Evolutionary conservation across 2,113 vertebrate genomes (phyloP), one percentile per base, ranked within the genome.

Genomic region (Pteropus alecto): DNA sequence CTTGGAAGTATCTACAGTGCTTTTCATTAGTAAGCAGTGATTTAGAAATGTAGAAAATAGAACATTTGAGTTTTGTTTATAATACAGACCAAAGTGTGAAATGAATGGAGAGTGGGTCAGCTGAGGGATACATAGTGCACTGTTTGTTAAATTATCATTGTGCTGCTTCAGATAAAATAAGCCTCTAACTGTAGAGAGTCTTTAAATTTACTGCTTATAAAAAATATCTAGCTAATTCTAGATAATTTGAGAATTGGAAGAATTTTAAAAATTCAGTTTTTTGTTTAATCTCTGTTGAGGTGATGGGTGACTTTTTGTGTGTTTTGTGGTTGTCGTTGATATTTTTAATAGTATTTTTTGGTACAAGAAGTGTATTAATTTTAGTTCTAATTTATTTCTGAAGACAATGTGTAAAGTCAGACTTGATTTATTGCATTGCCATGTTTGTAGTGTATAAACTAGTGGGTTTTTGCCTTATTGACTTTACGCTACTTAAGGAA

Each of bases 321-420:
- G 33, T 87, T 71, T 63, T 81, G 14, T 65, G 21, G 33, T 92
- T 28, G 41, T 24, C 56, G 56, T 38, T 82, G 21, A 35, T 56
- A 33, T 48, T 73, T 93, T 87, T 48, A 85, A 41, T n/a, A 67
- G 35, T 30, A 8, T 94, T 76, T 91, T 96, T 95, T 60, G 43
- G 48, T 83, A 71, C 5, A 51, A 93, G 19, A 58, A 43, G 3
- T 79, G 22, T 73, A 79, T 91, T 87, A 13, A 35, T 68, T 24
- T 97, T 76, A 65, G 51, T 41, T 91, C n/a, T 56, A 38, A 41
- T 87, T 90, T 79, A 65, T 77, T 96, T 87, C 18, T 97, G 79
- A 76, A 79, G 26, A 65, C 18, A 51, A 22, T 30, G 0, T 46
- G 22, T 94, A 78, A 91, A 35, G 56, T 73, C 68, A 65, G 54